A percentile compares a stretch with the other conserved stretches of the same genome.
These are phyloP conservation scores for Melanotaenia maccullochi DNA, from an alignment of 2,797 vertebrate genomes.

Conservation along the genomic window DNA sequence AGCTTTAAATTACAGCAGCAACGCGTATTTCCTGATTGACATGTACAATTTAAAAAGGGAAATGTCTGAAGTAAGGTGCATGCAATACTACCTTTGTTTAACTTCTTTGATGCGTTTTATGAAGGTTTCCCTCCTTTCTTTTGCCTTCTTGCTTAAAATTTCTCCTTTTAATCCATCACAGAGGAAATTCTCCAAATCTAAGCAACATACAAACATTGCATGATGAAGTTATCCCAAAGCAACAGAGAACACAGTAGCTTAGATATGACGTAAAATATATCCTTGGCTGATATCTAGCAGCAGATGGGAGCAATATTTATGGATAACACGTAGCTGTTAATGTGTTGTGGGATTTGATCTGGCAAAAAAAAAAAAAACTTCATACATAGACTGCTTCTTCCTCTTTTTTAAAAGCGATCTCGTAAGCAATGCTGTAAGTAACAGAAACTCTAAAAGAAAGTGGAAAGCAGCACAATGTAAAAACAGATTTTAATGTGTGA, in stretches of 20 bases:
- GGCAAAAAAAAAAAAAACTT: background rate
- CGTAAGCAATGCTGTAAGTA: background rate
- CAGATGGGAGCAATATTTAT: background rate
- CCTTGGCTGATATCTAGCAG: background rate
- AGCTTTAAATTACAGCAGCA: background rate
- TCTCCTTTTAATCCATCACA: slow-evolving; percentile 89
- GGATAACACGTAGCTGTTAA: background rate
- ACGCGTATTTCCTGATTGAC: background rate
- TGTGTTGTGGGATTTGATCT: background rate
- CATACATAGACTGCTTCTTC: slow-evolving; percentile 48
- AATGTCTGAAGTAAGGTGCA: background rate
- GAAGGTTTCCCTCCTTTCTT: slow-evolving; percentile 90
- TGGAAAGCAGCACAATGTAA: background rate
- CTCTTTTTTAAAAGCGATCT: slow-evolving; percentile 36
- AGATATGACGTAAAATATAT: background rate
- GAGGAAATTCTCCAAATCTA: slow-evolving; percentile 91
- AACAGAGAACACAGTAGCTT: background rate
- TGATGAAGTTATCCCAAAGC: background rate
- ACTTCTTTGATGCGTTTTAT: slow-evolving; percentile 92
- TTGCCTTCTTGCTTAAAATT: slow-evolving; percentile 92
- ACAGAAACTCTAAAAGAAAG: background rate
- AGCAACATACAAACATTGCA: slow-evolving; percentile 17
- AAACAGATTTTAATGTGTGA: accelerated
- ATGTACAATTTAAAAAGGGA: background rate
- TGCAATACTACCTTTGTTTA: slow-evolving; percentile 83